Conservation (phyloP, 2,888 invertebrate species). For the Drosophila emarginata region DNA sequence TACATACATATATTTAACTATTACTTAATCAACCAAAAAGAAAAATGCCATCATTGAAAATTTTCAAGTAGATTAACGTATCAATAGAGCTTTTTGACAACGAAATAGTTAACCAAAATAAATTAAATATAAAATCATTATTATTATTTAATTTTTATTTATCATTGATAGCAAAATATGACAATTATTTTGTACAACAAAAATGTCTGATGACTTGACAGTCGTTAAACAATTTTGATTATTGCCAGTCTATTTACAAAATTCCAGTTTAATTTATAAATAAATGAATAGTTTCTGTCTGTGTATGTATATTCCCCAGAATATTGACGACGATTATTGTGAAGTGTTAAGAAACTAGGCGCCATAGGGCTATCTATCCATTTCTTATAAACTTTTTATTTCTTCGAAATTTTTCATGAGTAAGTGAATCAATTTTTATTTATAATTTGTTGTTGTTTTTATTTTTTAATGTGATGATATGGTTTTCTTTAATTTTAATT, state of each 20-base stretch:
- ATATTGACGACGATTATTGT: constrained; percentile 45
- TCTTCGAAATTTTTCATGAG: constrained; percentile 35
- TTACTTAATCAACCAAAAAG: constrained; percentile 13
- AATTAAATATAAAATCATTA: too few relatives aligned
- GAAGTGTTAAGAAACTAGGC: constrained; percentile 54
- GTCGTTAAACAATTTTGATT: neutral
- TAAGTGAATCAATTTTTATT: constrained; percentile 7
- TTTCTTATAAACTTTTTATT: constrained; percentile 26
- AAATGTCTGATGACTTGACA: too few relatives aligned
- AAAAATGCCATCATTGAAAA: neutral
- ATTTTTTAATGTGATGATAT: neutral
- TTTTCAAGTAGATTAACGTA: too few relatives aligned
- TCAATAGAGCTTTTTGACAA: too few relatives aligned
- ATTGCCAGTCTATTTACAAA: neutral
- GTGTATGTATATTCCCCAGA: constrained; percentile 14
- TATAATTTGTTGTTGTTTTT: too few relatives aligned
- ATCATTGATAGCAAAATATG: neutral
- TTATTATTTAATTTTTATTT: too few relatives aligned
- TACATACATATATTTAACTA: neutral
- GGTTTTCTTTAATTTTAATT: neutral
- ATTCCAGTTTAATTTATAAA: neutral
- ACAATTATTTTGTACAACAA: neutral
- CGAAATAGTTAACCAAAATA: too few relatives aligned
- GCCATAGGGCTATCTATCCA: constrained; percentile 34
- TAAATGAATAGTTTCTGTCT: constrained; percentile 25